A percentile compares a stretch with the other conserved stretches of the same genome.
phyloP scores from a whole-genome alignment of 92 coral and sea anemone species.

The Parazoanthus swiftii region DNA sequence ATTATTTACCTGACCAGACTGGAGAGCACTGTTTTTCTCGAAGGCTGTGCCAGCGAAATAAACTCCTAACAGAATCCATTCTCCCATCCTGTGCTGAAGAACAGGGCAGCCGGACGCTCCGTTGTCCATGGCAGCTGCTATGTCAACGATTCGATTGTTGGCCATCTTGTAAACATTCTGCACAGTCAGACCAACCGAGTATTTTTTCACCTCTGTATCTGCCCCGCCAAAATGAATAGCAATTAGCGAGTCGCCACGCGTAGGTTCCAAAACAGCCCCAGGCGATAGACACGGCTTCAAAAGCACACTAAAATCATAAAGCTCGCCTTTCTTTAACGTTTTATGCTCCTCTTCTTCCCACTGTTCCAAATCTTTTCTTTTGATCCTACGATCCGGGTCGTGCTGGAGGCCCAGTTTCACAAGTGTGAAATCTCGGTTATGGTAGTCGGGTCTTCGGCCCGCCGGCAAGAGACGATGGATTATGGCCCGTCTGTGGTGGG shows the following conservation, averaged over 20 bases:
- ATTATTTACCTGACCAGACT: slow-evolving; percentile 29
- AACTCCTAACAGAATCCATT: slow-evolving; percentile 67
- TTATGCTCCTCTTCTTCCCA: slow-evolving; percentile 85
- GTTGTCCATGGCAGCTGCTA: slow-evolving; percentile 59
- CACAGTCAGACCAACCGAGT: slow-evolving; percentile 56
- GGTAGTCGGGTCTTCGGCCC: slow-evolving; percentile 83
- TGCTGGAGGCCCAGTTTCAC: slow-evolving; percentile 79
- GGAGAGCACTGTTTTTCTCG: slow-evolving; percentile 38
- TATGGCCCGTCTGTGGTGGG: slow-evolving; percentile 73
- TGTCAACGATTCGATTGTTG: slow-evolving; percentile 55
- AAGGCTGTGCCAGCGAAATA: slow-evolving; percentile 70
- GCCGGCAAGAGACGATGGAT: slow-evolving; percentile 80
- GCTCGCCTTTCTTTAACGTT: slow-evolving; percentile 54
- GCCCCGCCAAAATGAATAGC: slow-evolving; percentile 63
- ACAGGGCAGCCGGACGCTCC: slow-evolving; percentile 84
- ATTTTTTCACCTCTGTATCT: slow-evolving; percentile 47
- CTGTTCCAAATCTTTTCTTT: slow-evolving; percentile 57
- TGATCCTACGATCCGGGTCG: slow-evolving; percentile 50
- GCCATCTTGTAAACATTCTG: slow-evolving; percentile 63
- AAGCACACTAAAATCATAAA: slow-evolving; percentile 66
- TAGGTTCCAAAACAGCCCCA: slow-evolving; percentile 41
- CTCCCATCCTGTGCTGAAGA: slow-evolving; percentile 46
- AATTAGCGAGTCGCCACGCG: slow-evolving; percentile 60
- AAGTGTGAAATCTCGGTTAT: slow-evolving; percentile 76
- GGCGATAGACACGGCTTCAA: slow-evolving; percentile 38